A percentile compares a stretch with the other conserved stretches of the same genome.
These are phyloP conservation scores for Lepidothrix coronata DNA, from an alignment of 2,113 vertebrate genomes.

Conservation along the genomic window DNA sequence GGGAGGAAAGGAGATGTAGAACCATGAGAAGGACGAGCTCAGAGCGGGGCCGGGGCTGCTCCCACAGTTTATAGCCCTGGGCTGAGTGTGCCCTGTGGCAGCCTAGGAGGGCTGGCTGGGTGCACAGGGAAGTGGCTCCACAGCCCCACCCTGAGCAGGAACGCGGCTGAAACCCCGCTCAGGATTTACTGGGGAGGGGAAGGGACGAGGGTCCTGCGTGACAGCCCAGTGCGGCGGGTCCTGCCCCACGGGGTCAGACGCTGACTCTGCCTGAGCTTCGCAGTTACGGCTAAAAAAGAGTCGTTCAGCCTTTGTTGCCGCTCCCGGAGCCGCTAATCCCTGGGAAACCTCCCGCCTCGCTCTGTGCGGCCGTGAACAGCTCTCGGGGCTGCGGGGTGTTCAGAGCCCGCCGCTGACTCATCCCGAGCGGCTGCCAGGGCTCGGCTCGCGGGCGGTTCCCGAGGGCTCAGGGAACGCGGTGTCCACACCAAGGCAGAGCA, in stretches of 20 bases:
- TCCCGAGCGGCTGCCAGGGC: neutral
- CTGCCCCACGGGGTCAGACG: neutral
- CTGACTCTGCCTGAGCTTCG: rapidly evolving
- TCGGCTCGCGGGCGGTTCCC: neutral
- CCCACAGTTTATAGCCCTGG: neutral
- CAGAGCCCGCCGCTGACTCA: neutral
- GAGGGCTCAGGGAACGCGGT: rapidly evolving
- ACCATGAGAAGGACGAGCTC: neutral
- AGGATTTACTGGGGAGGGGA: neutral
- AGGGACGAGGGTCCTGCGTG: neutral
- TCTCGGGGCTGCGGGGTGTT: neutral
- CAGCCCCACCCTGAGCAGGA: neutral
- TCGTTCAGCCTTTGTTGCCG: rapidly evolving
- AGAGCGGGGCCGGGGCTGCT: neutral
- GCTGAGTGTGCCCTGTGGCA: neutral
- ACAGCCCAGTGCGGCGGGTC: neutral
- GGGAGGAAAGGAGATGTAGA: neutral
- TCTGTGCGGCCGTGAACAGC: rapidly evolving
- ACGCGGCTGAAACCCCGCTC: rapidly evolving
- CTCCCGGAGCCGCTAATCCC: rapidly evolving
- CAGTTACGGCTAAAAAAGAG: rapidly evolving
- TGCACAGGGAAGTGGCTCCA: neutral
- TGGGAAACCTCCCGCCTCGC: neutral
- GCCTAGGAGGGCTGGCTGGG: neutral
- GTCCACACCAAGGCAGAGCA: rapidly evolving